Evolutionary conservation across 2,113 vertebrate species (phyloP).

Genomic region (Pristiophorus japonicus): DNA sequence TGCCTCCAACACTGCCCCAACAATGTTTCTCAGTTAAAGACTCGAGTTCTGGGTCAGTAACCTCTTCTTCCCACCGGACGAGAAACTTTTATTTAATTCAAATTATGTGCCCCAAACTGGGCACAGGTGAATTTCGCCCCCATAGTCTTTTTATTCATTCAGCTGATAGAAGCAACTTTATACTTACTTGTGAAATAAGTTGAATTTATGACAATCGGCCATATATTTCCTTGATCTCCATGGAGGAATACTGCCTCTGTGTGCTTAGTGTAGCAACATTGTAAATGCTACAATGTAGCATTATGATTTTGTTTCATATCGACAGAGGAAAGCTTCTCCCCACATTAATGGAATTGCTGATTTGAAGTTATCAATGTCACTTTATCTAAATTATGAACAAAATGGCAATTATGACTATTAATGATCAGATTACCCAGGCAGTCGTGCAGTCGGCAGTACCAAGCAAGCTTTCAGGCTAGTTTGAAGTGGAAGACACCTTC

Average conservation of each 20-base stretch:
- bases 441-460: not conserved
- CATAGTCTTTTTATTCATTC: not conserved
- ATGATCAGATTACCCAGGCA: not conserved
- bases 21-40: too few species aligned
- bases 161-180: not conserved
- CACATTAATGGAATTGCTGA: not conserved
- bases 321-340: not conserved
- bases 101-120: too few species aligned
- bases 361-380: not conserved
- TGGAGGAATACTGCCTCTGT: not conserved
- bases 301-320: not conserved
- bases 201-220: not conserved
- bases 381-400: not conserved
- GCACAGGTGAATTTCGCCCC: too few species aligned
- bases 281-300: too few species aligned
- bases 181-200: not conserved
- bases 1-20: too few species aligned
- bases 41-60: too few species aligned
- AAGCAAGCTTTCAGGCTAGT: not conserved
- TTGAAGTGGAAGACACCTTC: not conserved
- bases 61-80: too few species aligned
- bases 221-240: not conserved
- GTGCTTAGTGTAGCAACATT: not conserved
- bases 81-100: too few species aligned
- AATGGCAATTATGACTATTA: not conserved